Evolutionary conservation across 1,140 invertebrate genomes (phyloP), one percentile per base, ranked within the genome.

Genomic region (Andricus grossulariae): DNA sequence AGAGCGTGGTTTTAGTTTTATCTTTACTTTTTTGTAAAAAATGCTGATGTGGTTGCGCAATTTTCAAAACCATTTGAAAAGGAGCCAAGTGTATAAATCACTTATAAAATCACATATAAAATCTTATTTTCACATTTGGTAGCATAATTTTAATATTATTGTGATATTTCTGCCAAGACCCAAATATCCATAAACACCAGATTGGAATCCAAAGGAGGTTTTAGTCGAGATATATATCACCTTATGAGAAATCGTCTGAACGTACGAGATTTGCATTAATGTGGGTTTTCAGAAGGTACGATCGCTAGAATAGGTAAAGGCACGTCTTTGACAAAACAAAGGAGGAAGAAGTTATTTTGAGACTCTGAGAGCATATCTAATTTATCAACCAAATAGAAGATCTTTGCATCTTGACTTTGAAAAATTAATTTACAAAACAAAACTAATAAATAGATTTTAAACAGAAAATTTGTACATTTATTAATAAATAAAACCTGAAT

Each of bases 111-210:
- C 10, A 8, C 10, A 45, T 10, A 8, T 45, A 11, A 45, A 11
- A 45, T 45, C 10, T 11, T 11, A 45, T 45, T 45, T 45, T 45
- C 39, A 45, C 1, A 45, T 45, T 45, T 45, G 7, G 39, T 45
- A 1, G 39, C 39, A 54, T 55, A 60, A 45, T 60, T n/a, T 39
- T 74, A 8, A 19, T 18, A 66, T 12, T 66, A 49, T 75, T 70
- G 51, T 75, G 60, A 71, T 70, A 75, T 51, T 70, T 15, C 57
- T 71, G 74, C 51, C 60, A 75, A 75, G 70, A 32, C 15, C 70
- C 50, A 51, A 70, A 71, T 49, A 75, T 25, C 60, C 39, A 51
- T 70, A 70, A 50, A 75, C 55, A 71, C 25, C 51, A 49, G 60
- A 60, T 60, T 52, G 12, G 18, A 50, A 66, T 50, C 39, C 6